phyloP scores from a whole-genome alignment of 1,140 invertebrate genomes.

The Platorchestia sp. region DNA sequence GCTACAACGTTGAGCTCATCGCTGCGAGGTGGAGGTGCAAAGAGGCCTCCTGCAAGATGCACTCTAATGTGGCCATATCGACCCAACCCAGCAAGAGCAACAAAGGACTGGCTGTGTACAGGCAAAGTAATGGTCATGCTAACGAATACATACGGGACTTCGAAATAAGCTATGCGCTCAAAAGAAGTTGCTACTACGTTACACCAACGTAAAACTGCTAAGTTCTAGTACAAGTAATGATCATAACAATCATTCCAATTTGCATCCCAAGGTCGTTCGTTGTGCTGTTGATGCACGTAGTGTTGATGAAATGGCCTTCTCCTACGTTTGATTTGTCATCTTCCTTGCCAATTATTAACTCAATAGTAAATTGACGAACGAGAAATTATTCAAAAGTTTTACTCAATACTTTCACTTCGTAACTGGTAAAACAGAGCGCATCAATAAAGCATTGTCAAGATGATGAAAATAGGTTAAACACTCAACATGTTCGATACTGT shows the following conservation, averaged over 20 bases:
- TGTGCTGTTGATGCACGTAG: not conserved
- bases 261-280: not conserved
- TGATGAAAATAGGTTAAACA: too few species aligned
- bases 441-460: too few species aligned
- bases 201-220: not conserved
- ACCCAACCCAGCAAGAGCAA: not conserved
- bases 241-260: not conserved
- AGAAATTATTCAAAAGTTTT: too few species aligned
- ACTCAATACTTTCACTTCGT: too few species aligned
- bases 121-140: not conserved
- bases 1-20: not conserved
- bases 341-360: too few species aligned
- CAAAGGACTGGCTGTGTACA: not conserved
- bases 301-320: too few species aligned
- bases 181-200: not conserved
- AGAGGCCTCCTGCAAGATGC: not conserved
- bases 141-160: not conserved
- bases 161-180: not conserved
- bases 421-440: too few species aligned
- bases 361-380: too few species aligned
- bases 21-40: not conserved
- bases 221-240: not conserved
- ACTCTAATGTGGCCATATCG: not conserved
- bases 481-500: too few species aligned
- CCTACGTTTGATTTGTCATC: too few species aligned